Percentiles rank a stretch among this genome's conserved stretches.
phyloP scores from a whole-genome alignment of 2,797 vertebrate species.

The Sebastes trivittatus region DNA sequence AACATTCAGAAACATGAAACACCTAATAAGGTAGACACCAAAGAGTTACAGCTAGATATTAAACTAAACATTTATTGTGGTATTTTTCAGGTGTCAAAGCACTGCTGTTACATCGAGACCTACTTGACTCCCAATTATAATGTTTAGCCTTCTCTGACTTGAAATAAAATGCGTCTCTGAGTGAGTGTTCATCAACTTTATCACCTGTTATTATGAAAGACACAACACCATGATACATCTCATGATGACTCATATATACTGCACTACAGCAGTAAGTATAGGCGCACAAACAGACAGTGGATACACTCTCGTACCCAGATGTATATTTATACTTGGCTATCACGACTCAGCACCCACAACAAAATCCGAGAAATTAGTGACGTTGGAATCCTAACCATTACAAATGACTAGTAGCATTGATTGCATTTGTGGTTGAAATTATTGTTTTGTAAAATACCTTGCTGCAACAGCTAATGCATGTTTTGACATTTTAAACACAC shows the following conservation, averaged over 20 bases:
- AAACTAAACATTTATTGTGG: constrained; percentile 36
- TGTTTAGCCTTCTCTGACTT: background rate
- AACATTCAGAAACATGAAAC: constrained; percentile 39
- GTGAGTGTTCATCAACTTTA: constrained; percentile 24
- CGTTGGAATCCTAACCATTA: constrained; percentile 5
- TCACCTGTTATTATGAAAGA: constrained; percentile 52
- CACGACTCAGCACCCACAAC: constrained; percentile 58
- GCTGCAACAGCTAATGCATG: background rate
- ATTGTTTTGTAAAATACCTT: background rate
- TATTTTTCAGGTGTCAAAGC: constrained; percentile 18
- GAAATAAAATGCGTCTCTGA: background rate
- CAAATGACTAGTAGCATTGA: background rate
- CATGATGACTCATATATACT: constrained; percentile 55
- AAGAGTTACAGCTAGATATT: constrained; percentile 33
- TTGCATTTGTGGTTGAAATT: constrained; percentile 7
- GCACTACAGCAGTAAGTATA: constrained; percentile 42
- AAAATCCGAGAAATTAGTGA: constrained; percentile 33
- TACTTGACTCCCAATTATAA: background rate
- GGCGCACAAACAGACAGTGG: constrained; percentile 38
- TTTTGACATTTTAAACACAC: constrained; percentile 2
- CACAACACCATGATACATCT: constrained; percentile 33
- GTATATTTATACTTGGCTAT: constrained; percentile 57
- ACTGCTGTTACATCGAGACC: constrained; percentile 11
- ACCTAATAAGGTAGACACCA: constrained; percentile 39
- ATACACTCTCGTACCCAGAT: constrained; percentile 41